phyloP scores from a whole-genome alignment of 2,113 vertebrate species.

The Forbesichthys agassizii region DNA sequence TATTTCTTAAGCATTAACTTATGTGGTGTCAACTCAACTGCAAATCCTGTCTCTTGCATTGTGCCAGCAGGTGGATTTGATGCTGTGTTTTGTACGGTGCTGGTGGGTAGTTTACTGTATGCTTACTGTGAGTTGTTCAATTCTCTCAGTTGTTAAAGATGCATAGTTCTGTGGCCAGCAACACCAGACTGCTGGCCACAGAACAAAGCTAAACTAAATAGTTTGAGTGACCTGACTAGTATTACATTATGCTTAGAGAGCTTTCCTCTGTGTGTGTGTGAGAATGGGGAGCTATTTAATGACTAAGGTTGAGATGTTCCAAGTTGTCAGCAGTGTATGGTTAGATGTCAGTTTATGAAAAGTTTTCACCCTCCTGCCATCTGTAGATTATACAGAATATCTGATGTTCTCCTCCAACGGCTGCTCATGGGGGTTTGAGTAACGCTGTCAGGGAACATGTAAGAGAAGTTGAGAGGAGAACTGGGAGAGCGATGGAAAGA shows the following conservation, averaged over 20 bases:
- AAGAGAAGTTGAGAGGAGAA: conserved; percentile 34
- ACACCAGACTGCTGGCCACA: background rate
- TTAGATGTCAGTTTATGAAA: conserved; percentile 50
- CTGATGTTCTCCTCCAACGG: conserved; percentile 57
- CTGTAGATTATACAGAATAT: conserved; percentile 74
- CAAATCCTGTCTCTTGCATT: no score
- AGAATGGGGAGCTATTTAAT: background rate
- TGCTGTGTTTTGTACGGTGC: no score
- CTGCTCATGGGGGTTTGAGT: conserved; percentile 49
- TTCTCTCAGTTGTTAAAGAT: no score
- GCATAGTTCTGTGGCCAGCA: no score
- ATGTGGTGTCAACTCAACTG: background rate
- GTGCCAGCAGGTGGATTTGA: no score
- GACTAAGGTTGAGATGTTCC: background rate
- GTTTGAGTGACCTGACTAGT: background rate
- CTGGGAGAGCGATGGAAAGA: conserved; percentile 25
- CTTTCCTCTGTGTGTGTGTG: conserved; percentile 1
- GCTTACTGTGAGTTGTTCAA: no score
- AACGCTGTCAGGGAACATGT: conserved; percentile 60
- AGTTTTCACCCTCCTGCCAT: conserved; percentile 35
- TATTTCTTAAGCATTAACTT: background rate
- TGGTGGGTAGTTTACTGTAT: no score
- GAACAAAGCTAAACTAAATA: no score
- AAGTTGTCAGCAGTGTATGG: conserved; percentile 43
- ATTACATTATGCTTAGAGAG: background rate